These are phyloP conservation scores for honey bee (Apis mellifera) DNA, from an alignment of 1,140 invertebrate species.

Conservation along the genomic window Amel_HAv3.1 CM009945.2:3814001-3814500, in stretches of 20 bases:
- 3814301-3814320: background rate
- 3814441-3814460: too few species aligned
- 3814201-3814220: conserved; percentile 58
- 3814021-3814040: background rate
- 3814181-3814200: conserved; percentile 46
- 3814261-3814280: too few species aligned
- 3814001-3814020: background rate
- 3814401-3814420: too few species aligned
- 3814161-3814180: conserved; percentile 59
- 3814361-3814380: too few species aligned
- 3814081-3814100: conserved; percentile 57
- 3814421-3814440: too few species aligned
- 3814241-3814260: too few species aligned
- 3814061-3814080: conserved; percentile 74
- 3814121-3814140: conserved; percentile 62
- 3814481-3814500: too few species aligned
- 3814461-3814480: background rate
- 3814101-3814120: conserved; percentile 52
- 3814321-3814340: too few species aligned
- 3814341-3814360: too few species aligned
- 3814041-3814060: background rate
- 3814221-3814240: background rate
- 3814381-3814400: too few species aligned
- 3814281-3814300: background rate
- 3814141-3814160: conserved; percentile 57